A percentile compares a stretch with the other conserved stretches of the same genome.
Evolutionary conservation across 1,140 invertebrate genomes (phyloP).

Genomic region (Ephestia elutella): DNA sequence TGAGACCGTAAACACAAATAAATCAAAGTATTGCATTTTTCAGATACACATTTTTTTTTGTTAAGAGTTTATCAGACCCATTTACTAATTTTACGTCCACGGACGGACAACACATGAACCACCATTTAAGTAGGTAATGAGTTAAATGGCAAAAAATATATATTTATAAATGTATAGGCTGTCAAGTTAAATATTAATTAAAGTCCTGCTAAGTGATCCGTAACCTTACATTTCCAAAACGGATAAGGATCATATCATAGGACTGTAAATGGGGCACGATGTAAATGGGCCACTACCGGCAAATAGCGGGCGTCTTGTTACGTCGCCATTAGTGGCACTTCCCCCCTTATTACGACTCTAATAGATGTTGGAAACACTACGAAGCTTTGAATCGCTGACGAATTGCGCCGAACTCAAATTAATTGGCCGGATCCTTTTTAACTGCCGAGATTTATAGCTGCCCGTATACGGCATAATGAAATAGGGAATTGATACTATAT

Average conservation of each 20-base stretch:
- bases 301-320: background rate
- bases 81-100: no score
- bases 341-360: background rate
- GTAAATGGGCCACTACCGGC: background rate
- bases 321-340: constrained; percentile 1
- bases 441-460: background rate
- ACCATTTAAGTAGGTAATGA: no score
- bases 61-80: no score
- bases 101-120: no score
- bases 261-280: background rate
- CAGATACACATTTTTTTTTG: no score
- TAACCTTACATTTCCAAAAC: background rate
- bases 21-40: no score
- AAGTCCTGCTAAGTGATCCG: background rate
- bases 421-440: constrained; percentile 1
- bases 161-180: no score
- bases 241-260: background rate
- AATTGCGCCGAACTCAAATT: background rate
- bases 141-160: no score
- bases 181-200: background rate
- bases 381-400: background rate
- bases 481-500: background rate
- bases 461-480: background rate
- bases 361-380: background rate
- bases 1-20: no score